Evolutionary conservation across 2,113 vertebrate species (phyloP), one percentile per base, ranked within the genome.

Genomic region (Megaceryle maxima): DNA sequence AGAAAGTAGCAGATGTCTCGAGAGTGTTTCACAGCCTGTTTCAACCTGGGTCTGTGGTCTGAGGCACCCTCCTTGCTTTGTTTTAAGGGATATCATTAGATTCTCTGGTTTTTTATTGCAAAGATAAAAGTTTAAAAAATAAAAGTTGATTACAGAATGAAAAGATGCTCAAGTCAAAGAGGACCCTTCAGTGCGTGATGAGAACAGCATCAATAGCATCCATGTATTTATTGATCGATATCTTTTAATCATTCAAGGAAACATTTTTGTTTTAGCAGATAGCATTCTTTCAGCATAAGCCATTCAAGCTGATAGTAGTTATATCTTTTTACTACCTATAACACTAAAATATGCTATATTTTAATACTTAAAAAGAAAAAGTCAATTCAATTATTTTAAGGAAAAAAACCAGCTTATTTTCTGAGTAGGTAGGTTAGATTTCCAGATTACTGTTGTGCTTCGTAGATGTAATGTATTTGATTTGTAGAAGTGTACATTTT

Each of bases 381-480:
- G 25, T 19, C 18, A 26, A 7, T 63, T 28, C 7, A 66, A 51
- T 74, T 84, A n/a, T 72, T 80, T 69, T 46, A 35, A 76, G 69
- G 73, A 80, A 39, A 9, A 81, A 75, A 89, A 14, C 26, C 53
- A 57, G 6, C 18, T 41, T 73, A 21, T 76, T 87, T 84, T 72
- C n/a, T 55, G 53, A 51, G 43, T 64, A 89, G 16, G 53, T 48
- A 79, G 41, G 21, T 76, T 55, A 35, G 12, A 20, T 62, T 94
- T 88, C 59, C 66, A 95, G 87, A 92, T 96, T 67, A 66, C 16
- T 82, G 19, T 73, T 93, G 82, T 57, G 19, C 5, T 78, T 91
- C 50, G 25, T 89, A 39, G 16, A 31, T 79, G 28, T 55, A 44
- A 78, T 62, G 41, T 24, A 66, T 76, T 82, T 73, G 4, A 69